Base-by-base conservation (phyloP, 2,888 invertebrate genomes). In the Melipona beecheii region DNA sequence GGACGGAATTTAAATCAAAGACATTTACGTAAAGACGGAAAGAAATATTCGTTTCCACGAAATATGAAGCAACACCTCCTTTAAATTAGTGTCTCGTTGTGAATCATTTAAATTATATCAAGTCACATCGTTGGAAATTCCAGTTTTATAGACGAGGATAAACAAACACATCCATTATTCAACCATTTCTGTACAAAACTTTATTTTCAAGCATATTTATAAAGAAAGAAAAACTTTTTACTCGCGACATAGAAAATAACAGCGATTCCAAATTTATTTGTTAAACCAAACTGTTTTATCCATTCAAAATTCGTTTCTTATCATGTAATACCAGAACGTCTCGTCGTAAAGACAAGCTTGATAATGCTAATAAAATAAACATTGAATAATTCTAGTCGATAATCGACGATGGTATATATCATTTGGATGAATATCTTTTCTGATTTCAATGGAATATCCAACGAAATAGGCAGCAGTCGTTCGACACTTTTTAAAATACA, bases 401-500 rank as follows among this genome's bases (percentile, higher is more conserved):
- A 54, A 65, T 54, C 36, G 43, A 27, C 50, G 31, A 65, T n/a
- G 24, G 21, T 6, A 54, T 21, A 54, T 65, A 54, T 52, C 19
- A 65, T 43, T 74, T 27, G 49, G 15, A 2, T 1, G 36, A 52
- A 65, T 19, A 11, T n/a, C 21, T 43, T 43, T 43, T 43, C 43
- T 19, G 24, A 52, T 52, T 64, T 50, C 19, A n/a, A 1, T 3
- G 4, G n/a, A 17, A 50, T 50, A 31, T 21, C 17, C 21, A 21
- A 36, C 24, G 70, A 70, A 36, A 54, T n/a, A n/a, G 21, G 13
- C 24, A 19, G 50, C 19, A 50, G 52, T 60, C 36, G 43, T 65
- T 50, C 50, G 36, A 75, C 21, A 21, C 24, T 27, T 19, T 54
- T 50, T 56, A 43, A 43, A 66, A 75, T 56, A 66, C 43, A 56